Percentiles rank a stretch among this genome's conserved stretches.
phyloP scores from a whole-genome alignment of 2,113 vertebrate species.

The Carassius auratus region DNA sequence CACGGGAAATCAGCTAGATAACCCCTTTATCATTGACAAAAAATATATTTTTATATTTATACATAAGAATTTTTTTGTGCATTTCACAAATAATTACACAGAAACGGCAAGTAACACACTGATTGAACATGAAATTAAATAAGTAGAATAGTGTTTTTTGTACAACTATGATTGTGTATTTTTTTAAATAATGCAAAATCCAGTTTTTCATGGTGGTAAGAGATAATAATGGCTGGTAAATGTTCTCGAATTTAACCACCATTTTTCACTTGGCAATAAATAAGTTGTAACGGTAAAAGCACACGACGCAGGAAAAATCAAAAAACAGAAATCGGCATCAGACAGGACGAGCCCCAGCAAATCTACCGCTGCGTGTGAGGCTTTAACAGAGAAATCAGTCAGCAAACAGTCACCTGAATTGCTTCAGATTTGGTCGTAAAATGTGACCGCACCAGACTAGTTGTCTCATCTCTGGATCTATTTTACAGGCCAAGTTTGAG shows the following conservation, averaged over 20 bases:
- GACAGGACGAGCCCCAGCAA: constrained; percentile 26
- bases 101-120: no score
- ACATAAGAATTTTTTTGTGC: neutral
- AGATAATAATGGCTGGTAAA: neutral
- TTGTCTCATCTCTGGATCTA: neutral
- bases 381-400: neutral
- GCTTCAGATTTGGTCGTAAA: neutral
- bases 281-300: neutral
- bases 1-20: neutral
- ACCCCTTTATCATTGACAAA: neutral
- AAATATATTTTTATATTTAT: neutral
- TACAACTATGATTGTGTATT: no score
- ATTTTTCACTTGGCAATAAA: neutral
- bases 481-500: neutral
- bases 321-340: neutral
- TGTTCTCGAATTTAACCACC: neutral
- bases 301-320: no score
- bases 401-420: neutral
- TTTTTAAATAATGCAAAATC: neutral
- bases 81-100: no score
- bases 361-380: neutral
- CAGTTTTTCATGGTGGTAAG: neutral
- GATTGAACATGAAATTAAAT: no score
- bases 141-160: no score
- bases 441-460: neutral